Percentiles rank a stretch among this genome's conserved stretches.
phyloP scores from a whole-genome alignment of 2,113 vertebrate species.

The Tursiops truncatus region DNA sequence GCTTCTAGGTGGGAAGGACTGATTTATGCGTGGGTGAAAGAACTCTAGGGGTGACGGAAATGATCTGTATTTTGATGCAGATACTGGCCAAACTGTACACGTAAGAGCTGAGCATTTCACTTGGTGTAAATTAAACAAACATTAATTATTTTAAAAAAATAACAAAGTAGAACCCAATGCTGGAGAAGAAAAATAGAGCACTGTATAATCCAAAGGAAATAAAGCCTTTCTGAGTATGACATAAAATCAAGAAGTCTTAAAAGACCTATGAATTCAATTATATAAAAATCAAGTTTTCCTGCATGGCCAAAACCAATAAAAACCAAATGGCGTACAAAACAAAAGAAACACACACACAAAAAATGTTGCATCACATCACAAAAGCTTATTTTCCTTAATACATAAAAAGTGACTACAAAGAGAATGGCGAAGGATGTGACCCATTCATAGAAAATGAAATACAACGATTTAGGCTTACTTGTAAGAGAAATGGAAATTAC shows the following conservation, averaged over 20 bases:
- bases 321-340: background rate
- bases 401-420: background rate
- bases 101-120: background rate
- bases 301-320: background rate
- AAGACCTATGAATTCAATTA: conserved; percentile 9
- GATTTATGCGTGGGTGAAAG: background rate
- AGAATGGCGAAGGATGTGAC: background rate
- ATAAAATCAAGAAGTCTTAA: conserved; percentile 3
- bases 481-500: background rate
- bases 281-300: background rate
- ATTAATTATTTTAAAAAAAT: background rate
- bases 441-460: background rate
- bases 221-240: background rate
- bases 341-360: background rate
- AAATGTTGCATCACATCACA: background rate
- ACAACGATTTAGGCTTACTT: background rate
- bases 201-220: background rate
- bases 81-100: background rate
- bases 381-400: background rate
- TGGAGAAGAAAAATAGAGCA: background rate
- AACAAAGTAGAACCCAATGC: background rate
- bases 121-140: background rate
- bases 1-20: background rate
- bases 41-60: background rate
- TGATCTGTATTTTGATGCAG: background rate